Base-by-base conservation (phyloP, 2,113 vertebrate species). In the Tragelaphus imberbis region DNA sequence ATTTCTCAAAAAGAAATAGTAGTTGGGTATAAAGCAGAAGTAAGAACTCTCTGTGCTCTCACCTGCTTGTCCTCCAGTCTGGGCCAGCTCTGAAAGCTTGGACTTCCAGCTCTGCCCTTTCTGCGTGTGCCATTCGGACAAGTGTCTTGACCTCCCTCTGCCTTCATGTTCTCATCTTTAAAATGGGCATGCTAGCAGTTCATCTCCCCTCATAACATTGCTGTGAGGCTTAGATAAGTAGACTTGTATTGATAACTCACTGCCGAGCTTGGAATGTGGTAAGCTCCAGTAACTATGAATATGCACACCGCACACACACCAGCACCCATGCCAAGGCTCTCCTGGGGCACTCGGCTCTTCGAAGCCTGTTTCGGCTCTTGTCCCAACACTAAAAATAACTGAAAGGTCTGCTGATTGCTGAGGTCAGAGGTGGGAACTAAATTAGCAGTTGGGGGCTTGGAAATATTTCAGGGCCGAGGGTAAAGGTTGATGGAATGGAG, bases 241-340 rank as follows among this genome's bases (percentile, higher is more conserved):
- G 7, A 59, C 3, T 2, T 5, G 10, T 16, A 8, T 56, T 17
- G 28, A 75, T 14, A 88, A 16, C 47, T 75, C 58, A n/a, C 4
- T 1, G 1, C 1, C 0, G 11, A 75, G 11, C 30, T n/a, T 47
- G 55, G 84, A n/a, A 28, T 0, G 0, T 15, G 49, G n/a, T 3
- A 30, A 56, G 84, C 12, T 40, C 71, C 21, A 2, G 0, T 11
- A 16, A 10, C 55, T 12, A 7, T 63, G 51, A 85, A 21, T 53
- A 13, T 25, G 4, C 0, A 0, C 0, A 8, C n/a, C 27, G 0
- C 14, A 13, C 40, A 13, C 1, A 55, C 25, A 4, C 19, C 3
- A 79, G 19, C 55, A 19, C 12, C 3, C 5, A 2, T 1, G 14
- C 53, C n/a, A 6, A 77, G 77, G 17, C 36, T 96, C 33, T 75